Evolutionary conservation across 1,140 invertebrate species (phyloP).

Genomic region (Thaumatotibia leucotreta): DNA sequence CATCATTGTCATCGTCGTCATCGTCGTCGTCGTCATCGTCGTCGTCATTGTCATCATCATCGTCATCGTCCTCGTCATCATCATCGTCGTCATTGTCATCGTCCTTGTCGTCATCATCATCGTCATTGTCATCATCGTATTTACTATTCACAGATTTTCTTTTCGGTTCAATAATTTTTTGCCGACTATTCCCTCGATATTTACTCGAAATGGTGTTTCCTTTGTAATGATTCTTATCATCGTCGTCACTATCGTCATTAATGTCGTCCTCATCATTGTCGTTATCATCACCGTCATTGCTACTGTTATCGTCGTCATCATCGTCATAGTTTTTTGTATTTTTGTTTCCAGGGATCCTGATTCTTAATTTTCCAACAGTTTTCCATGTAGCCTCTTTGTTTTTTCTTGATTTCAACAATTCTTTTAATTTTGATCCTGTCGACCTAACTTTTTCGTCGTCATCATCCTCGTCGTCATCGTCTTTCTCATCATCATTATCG

Average conservation of each 20-base stretch:
- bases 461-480: slow-evolving; percentile 55
- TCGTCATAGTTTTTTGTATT: slow-evolving; percentile 69
- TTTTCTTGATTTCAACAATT: slow-evolving; percentile 20
- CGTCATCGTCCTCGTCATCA: slow-evolving; percentile 60
- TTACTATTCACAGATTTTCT: slow-evolving; percentile 56
- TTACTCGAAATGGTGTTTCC: not conserved
- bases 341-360: slow-evolving; percentile 53
- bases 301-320: slow-evolving; percentile 56
- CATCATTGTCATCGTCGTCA: slow-evolving; percentile 74
- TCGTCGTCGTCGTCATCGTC: slow-evolving; percentile 76
- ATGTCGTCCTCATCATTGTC: slow-evolving; percentile 69
- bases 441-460: slow-evolving; percentile 60
- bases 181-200: not conserved
- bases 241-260: slow-evolving; percentile 32
- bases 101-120: slow-evolving; percentile 68
- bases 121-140: slow-evolving; percentile 68
- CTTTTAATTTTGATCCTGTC: slow-evolving; percentile 21
- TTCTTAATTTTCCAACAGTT: slow-evolving; percentile 25
- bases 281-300: slow-evolving; percentile 66
- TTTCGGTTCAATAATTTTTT: slow-evolving; percentile 21
- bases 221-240: not conserved
- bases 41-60: slow-evolving; percentile 67
- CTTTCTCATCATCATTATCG: slow-evolving; percentile 54
- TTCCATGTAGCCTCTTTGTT: slow-evolving; percentile 22
- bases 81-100: slow-evolving; percentile 63